These are phyloP conservation scores for Achroia grisella DNA, from an alignment of 1,140 invertebrate species.

Conservation along the genomic window DNA sequence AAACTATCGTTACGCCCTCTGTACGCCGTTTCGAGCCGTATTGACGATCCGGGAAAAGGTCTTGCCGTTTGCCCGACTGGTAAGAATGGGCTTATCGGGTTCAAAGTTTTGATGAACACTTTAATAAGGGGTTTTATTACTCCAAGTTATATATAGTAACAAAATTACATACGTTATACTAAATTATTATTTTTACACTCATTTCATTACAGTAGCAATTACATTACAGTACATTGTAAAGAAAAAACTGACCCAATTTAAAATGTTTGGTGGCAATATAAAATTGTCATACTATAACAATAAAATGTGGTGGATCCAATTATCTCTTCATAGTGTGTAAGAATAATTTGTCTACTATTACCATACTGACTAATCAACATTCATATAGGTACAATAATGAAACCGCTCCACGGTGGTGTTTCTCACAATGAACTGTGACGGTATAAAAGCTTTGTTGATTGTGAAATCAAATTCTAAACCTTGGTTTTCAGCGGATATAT, in stretches of 20 bases:
- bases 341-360: too few relatives aligned
- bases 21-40: slow-evolving; percentile 35
- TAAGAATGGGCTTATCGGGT: slow-evolving; percentile 31
- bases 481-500: slow-evolving; percentile 29
- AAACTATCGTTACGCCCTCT: slow-evolving; percentile 52
- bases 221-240: too few relatives aligned
- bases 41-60: slow-evolving; percentile 42
- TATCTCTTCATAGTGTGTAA: too few relatives aligned
- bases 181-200: background rate
- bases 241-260: slow-evolving; percentile 23
- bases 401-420: background rate
- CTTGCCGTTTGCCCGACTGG: slow-evolving; percentile 23
- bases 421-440: slow-evolving; percentile 49
- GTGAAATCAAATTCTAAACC: slow-evolving; percentile 54
- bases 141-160: slow-evolving; percentile 4
- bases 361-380: too few relatives aligned
- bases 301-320: too few relatives aligned
- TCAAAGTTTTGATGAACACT: slow-evolving; percentile 30
- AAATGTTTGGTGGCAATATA: too few relatives aligned
- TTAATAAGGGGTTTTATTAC: slow-evolving; percentile 23
- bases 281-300: too few relatives aligned
- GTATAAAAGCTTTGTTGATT: slow-evolving; percentile 58
- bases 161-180: background rate
- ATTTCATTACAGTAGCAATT: too few relatives aligned
- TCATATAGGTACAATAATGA: too few relatives aligned